A percentile compares a stretch with the other conserved stretches of the same genome.
Conservation (phyloP, 1,140 invertebrate species). For the Aricia agestis region DNA sequence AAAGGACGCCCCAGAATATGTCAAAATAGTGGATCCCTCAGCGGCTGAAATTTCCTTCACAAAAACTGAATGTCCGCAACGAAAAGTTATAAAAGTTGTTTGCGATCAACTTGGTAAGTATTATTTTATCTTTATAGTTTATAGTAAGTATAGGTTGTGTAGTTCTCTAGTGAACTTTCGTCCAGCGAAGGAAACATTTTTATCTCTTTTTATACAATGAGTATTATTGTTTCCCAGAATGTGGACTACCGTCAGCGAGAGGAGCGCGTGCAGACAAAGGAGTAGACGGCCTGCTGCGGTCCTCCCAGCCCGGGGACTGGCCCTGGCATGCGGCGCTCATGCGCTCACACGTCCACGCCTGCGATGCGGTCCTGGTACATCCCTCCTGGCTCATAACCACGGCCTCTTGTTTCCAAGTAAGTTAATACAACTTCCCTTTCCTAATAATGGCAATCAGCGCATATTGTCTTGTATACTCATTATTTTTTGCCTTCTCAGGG, state of each 20-base stretch:
- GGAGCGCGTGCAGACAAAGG: conserved; percentile 79
- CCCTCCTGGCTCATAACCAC: conserved; percentile 90
- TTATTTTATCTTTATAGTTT: no score
- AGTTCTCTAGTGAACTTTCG: no score
- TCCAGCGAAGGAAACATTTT: no score
- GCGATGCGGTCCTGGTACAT: conserved; percentile 88
- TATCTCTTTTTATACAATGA: neutral
- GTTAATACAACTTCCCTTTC: neutral
- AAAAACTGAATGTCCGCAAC: conserved; percentile 83
- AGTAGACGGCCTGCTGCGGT: conserved; percentile 79
- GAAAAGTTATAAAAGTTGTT: conserved; percentile 86
- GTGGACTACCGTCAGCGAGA: conserved; percentile 83
- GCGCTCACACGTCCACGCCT: conserved; percentile 89
- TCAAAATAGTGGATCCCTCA: conserved; percentile 86
- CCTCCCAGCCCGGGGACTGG: conserved; percentile 88
- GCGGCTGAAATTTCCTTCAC: conserved; percentile 89
- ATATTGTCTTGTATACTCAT: no score
- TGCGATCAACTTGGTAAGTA: conserved; percentile 85
- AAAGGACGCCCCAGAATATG: conserved; percentile 77
- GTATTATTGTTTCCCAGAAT: conserved; percentile 79
- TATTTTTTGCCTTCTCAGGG: conserved; percentile 63
- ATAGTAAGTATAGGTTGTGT: no score
- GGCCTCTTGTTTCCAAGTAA: conserved; percentile 89
- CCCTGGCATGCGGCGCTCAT: conserved; percentile 92
- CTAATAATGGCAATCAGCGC: no score